Conservation (phyloP, 2,113 vertebrate genomes). For the Hemichromis elongatus region DNA sequence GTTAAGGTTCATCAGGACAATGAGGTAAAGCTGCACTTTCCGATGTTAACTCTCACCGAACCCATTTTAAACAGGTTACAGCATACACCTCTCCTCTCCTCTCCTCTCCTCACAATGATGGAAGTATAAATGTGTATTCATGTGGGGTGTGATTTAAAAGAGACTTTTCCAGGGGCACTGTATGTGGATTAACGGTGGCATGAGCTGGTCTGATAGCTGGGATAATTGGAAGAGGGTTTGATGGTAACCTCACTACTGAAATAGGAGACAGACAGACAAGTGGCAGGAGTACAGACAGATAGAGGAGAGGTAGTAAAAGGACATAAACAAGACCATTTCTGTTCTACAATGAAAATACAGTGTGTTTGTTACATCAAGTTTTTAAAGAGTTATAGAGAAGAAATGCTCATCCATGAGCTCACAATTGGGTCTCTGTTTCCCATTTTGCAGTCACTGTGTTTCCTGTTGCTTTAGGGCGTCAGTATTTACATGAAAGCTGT, state of each 20-base stretch:
- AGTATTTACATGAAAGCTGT: not conserved
- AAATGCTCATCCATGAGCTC: not conserved
- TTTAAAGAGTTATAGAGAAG: not conserved
- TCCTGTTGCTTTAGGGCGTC: not conserved
- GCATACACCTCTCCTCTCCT: too few relatives aligned
- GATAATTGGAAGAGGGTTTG: slow-evolving; percentile 32
- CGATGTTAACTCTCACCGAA: too few relatives aligned
- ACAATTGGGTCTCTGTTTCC: not conserved
- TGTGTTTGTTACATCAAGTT: not conserved
- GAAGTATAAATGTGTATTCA: not conserved
- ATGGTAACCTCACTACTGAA: slow-evolving; percentile 44
- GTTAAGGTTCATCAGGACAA: not conserved
- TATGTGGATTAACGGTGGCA: slow-evolving; percentile 33
- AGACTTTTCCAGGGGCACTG: not conserved
- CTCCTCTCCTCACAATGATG: not conserved
- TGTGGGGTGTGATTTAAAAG: not conserved
- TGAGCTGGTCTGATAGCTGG: slow-evolving; percentile 20
- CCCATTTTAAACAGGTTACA: too few relatives aligned
- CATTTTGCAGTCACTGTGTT: not conserved
- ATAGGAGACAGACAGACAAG: slow-evolving; percentile 45
- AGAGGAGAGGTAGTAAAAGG: not conserved
- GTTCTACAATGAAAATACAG: not conserved
- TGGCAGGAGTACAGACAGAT: not conserved
- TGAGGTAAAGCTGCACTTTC: not conserved
- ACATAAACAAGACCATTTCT: not conserved